Evolutionary conservation across 2,797 vertebrate species (phyloP).

Genomic region (Pteronotus mesoamericanus): DNA sequence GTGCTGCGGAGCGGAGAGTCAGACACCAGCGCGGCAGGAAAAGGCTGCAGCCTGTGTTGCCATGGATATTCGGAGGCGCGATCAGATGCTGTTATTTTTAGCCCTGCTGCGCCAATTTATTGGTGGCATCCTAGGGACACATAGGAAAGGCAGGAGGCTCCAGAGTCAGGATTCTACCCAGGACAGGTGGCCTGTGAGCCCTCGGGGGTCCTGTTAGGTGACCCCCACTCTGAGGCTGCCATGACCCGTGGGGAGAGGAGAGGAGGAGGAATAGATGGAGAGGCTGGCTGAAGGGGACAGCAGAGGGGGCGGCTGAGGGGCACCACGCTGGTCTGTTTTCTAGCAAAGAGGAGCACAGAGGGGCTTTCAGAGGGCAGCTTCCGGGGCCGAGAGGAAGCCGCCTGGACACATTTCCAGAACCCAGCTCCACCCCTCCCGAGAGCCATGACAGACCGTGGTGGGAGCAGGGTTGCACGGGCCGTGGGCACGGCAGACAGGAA

Average conservation of each 20-base stretch:
- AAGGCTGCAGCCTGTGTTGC: conserved; percentile 80
- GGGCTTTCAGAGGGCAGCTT: background rate
- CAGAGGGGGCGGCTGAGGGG: background rate
- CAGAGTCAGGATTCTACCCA: conserved; percentile 48
- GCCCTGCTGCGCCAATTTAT: conserved; percentile 77
- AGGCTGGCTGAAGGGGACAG: background rate
- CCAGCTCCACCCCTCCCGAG: too few species aligned
- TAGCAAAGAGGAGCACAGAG: background rate
- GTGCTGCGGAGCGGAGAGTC: background rate
- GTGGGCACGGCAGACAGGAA: background rate
- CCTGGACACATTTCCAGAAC: background rate
- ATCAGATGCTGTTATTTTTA: conserved; percentile 82
- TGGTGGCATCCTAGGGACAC: conserved; percentile 70
- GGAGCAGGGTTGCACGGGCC: background rate
- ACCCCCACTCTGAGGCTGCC: background rate
- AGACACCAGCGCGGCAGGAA: conserved; percentile 75
- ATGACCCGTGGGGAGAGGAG: background rate
- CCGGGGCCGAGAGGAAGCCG: background rate
- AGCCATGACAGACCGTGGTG: background rate
- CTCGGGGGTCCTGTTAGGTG: background rate
- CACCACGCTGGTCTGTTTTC: background rate
- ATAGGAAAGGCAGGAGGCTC: conserved; percentile 58
- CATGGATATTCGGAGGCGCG: conserved; percentile 82
- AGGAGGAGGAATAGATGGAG: fast-evolving
- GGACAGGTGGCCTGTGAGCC: background rate